Evolutionary conservation across 2,113 vertebrate genomes (phyloP).

Genomic region (Artemisiospiza belli): DNA sequence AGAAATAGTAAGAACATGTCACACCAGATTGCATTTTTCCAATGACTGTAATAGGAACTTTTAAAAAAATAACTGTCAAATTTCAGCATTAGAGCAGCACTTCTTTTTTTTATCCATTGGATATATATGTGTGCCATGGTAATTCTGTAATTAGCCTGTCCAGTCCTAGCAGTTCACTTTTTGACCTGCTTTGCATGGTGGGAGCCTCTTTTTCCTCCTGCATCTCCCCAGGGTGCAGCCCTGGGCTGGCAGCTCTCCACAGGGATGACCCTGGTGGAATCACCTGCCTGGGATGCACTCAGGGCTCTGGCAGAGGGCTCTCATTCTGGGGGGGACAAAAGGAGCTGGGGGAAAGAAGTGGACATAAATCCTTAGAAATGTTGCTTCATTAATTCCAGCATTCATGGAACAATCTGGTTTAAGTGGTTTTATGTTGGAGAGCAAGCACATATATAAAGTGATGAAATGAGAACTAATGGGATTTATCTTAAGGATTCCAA

Average conservation of each 20-base stretch:
- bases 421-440: background rate
- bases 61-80: background rate
- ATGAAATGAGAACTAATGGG: background rate
- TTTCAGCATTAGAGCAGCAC: background rate
- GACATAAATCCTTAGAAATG: background rate
- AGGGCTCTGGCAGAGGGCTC: background rate
- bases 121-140: rapidly evolving
- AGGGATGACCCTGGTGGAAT: background rate
- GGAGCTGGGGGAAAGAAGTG: background rate
- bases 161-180: background rate
- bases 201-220: background rate
- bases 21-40: background rate
- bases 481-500: background rate
- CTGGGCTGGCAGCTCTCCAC: background rate
- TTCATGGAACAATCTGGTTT: background rate
- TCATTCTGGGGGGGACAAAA: background rate
- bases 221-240: background rate
- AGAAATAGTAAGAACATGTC: background rate
- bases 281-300: background rate
- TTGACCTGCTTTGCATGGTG: background rate
- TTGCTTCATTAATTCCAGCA: background rate
- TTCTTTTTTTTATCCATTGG: background rate
- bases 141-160: background rate
- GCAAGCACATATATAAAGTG: background rate
- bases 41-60: background rate